phyloP scores from a whole-genome alignment of 92 coral and sea anemone genomes.

The Virgularia gustaviana region DNA sequence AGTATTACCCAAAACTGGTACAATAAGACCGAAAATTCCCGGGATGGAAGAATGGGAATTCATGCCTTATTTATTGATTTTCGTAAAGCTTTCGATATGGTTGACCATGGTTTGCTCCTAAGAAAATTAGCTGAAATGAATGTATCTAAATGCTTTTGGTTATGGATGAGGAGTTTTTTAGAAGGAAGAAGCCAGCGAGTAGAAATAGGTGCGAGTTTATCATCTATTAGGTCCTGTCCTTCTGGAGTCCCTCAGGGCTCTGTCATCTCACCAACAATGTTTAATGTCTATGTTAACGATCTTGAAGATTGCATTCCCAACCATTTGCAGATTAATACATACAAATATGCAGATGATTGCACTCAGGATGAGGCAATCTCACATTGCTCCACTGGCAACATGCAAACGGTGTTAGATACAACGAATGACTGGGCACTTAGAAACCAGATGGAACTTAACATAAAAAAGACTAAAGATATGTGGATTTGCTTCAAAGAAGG shows the following conservation, averaged over 20 bases:
- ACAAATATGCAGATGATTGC: constrained; percentile 56
- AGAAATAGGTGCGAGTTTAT: constrained; percentile 16
- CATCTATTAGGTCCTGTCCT: constrained; percentile 10
- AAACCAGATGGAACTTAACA: constrained; percentile 12
- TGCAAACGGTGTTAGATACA: constrained; percentile 32
- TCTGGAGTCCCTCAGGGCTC: constrained; percentile 54
- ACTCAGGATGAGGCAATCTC: constrained; percentile 40
- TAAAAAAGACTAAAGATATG: background rate
- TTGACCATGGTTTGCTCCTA: constrained; percentile 39
- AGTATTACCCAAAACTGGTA: constrained; percentile 37
- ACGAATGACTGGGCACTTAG: constrained; percentile 19
- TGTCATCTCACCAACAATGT: constrained; percentile 41
- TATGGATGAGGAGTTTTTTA: constrained; percentile 36
- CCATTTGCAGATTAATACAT: constrained; percentile 6
- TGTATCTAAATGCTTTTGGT: constrained; percentile 40
- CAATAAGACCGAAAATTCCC: constrained; percentile 16
- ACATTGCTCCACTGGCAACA: constrained; percentile 9
- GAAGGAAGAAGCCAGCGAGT: constrained; percentile 22
- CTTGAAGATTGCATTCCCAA: constrained; percentile 32
- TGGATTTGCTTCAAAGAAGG: background rate
- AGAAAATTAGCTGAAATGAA: constrained; percentile 50
- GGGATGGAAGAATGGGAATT: constrained; percentile 14
- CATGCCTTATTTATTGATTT: constrained; percentile 48
- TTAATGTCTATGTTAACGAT: constrained; percentile 29
- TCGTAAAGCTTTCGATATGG: constrained; percentile 48